Evolutionary conservation across 2,888 invertebrate genomes (phyloP).

Genomic region (Philaethria dido): DNA sequence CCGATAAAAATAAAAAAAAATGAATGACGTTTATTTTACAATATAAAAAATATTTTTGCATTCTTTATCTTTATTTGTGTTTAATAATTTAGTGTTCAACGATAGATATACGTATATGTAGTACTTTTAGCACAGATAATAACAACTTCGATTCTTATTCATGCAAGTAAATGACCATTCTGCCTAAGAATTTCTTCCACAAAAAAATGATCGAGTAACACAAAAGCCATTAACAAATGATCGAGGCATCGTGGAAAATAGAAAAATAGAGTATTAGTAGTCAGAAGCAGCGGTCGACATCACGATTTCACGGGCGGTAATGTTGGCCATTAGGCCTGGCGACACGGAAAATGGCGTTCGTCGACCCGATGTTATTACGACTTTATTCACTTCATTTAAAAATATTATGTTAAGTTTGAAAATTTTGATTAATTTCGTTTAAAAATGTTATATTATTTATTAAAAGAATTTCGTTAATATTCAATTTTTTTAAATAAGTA

Average conservation of each 20-base stretch:
- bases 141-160: not conserved
- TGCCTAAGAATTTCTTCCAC: slow-evolving; percentile 10
- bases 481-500: not conserved
- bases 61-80: too few species aligned
- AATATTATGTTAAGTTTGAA: not conserved
- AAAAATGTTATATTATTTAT: not conserved
- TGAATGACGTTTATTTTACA: too few species aligned
- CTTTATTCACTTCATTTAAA: slow-evolving; percentile 24
- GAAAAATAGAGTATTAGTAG: slow-evolving; percentile 70
- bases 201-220: slow-evolving; percentile 1
- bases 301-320: slow-evolving; percentile 75
- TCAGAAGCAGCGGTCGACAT: slow-evolving; percentile 60
- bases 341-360: slow-evolving; percentile 69
- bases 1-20: too few species aligned
- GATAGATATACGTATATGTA: not conserved
- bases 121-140: not conserved
- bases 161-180: not conserved
- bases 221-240: slow-evolving; percentile 39
- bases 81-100: too few species aligned
- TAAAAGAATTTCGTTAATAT: too few species aligned
- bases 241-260: slow-evolving; percentile 54
- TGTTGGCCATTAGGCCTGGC: slow-evolving; percentile 69
- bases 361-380: slow-evolving; percentile 56
- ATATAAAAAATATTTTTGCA: too few species aligned
- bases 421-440: not conserved